Percentiles rank a stretch among this genome's conserved stretches.
phyloP scores from a whole-genome alignment of 37 sponge, comb jelly and placozoan species.

The Theonella swinhoei region DNA sequence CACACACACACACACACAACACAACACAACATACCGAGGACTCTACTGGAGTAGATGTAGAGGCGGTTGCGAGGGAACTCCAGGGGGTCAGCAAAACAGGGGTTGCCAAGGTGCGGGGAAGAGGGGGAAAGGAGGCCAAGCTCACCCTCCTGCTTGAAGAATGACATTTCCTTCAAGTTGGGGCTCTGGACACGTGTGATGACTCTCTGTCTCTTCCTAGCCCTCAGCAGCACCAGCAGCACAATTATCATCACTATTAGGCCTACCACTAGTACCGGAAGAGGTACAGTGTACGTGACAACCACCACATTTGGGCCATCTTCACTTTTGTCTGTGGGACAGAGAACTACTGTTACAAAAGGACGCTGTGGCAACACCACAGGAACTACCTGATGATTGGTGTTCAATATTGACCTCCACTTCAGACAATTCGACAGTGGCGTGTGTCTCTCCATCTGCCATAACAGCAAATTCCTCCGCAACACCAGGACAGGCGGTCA shows the following conservation, averaged over 20 bases:
- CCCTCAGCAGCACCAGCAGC: background rate
- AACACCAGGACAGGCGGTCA: too few species aligned
- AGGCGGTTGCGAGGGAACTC: conserved; percentile 56
- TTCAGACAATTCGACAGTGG: too few species aligned
- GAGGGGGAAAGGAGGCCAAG: background rate
- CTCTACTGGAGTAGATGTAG: background rate
- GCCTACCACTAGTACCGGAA: background rate
- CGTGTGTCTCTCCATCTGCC: too few species aligned
- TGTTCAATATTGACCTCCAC: too few species aligned
- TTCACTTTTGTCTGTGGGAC: too few species aligned
- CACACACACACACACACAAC: background rate
- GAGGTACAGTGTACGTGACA: background rate
- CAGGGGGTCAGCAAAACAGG: conserved; percentile 5
- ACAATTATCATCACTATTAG: background rate
- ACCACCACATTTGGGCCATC: too few species aligned
- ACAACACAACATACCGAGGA: background rate
- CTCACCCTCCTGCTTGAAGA: background rate
- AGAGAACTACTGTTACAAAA: too few species aligned
- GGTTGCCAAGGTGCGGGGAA: background rate
- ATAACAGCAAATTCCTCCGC: too few species aligned
- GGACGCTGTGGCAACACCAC: too few species aligned
- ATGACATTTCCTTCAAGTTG: background rate
- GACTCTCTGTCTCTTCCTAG: background rate
- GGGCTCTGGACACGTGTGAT: background rate
- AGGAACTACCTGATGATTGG: too few species aligned